Conservation (phyloP, 2,113 vertebrate species). For the Eudyptes chrysolophus region DNA sequence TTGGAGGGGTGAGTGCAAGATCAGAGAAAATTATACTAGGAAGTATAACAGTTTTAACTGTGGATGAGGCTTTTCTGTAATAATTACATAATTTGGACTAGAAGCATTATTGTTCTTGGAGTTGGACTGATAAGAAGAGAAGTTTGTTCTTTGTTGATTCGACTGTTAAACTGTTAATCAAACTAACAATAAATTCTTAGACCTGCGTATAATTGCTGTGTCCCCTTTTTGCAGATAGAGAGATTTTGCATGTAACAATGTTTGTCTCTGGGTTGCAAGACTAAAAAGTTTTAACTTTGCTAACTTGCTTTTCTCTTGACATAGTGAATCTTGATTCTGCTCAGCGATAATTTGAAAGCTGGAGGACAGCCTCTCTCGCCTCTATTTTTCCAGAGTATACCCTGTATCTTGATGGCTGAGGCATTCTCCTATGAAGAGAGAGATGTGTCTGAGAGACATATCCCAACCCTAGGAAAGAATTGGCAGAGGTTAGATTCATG, state of each 20-base stretch:
- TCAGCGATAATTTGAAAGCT: background rate
- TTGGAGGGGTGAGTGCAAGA: background rate
- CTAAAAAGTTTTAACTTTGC: background rate
- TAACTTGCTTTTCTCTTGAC: background rate
- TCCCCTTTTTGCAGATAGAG: background rate
- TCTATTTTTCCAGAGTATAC: background rate
- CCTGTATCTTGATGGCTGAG: background rate
- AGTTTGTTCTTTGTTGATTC: background rate
- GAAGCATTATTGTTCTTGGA: background rate
- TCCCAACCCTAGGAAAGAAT: background rate
- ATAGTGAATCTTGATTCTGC: background rate
- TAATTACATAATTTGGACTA: background rate
- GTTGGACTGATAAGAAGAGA: background rate
- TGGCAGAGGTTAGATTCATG: background rate
- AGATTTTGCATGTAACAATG: background rate
- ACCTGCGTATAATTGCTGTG: background rate
- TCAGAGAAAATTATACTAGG: background rate
- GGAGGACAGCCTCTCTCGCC: background rate
- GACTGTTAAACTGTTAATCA: background rate
- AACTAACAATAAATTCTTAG: background rate
- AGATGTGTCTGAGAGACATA: background rate
- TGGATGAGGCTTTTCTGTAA: background rate
- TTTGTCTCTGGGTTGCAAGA: background rate
- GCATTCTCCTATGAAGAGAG: background rate
- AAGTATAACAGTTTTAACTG: background rate